These are phyloP conservation scores for Hypanus sabinus DNA, from an alignment of 2,113 vertebrate genomes.

Conservation along the genomic window DNA sequence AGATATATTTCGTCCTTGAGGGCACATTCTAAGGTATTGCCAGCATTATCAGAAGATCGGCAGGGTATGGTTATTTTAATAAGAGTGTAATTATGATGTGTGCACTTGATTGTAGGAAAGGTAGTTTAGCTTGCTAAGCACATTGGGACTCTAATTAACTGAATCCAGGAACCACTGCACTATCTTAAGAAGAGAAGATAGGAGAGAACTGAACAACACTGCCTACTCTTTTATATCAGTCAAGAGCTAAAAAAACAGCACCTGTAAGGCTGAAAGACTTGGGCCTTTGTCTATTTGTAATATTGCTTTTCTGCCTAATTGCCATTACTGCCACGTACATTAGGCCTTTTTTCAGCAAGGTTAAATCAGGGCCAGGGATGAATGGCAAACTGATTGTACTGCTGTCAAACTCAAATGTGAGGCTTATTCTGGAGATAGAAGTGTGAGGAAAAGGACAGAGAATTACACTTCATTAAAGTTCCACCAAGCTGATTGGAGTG, in stretches of 20 bases:
- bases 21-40: neutral
- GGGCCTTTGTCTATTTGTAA: slow-evolving; percentile 96
- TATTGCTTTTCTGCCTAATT: slow-evolving; percentile 97
- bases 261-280: slow-evolving; percentile 89
- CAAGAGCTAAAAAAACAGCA: slow-evolving; percentile 64
- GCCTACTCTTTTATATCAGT: slow-evolving; percentile 66
- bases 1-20: neutral
- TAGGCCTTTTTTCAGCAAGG: slow-evolving; percentile 90
- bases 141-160: slow-evolving; percentile 75
- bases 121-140: slow-evolving; percentile 45
- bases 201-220: slow-evolving; percentile 72
- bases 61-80: slow-evolving; percentile 71
- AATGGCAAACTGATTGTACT: slow-evolving; percentile 99
- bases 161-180: slow-evolving; percentile 72
- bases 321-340: slow-evolving; percentile 83
- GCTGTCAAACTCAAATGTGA: slow-evolving; percentile 99
- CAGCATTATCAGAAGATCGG: slow-evolving; percentile 34
- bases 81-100: slow-evolving; percentile 72
- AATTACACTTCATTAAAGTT: slow-evolving; percentile 99
- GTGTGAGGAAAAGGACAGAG: slow-evolving; percentile 85
- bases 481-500: slow-evolving; percentile 99
- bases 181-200: slow-evolving; percentile 71
- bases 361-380: slow-evolving; percentile 96
- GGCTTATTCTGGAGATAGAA: slow-evolving; percentile 93
- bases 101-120: slow-evolving; percentile 48